Evolutionary conservation across 2,888 invertebrate species (phyloP).

Genomic region (Parasteatoda lunata): DNA sequence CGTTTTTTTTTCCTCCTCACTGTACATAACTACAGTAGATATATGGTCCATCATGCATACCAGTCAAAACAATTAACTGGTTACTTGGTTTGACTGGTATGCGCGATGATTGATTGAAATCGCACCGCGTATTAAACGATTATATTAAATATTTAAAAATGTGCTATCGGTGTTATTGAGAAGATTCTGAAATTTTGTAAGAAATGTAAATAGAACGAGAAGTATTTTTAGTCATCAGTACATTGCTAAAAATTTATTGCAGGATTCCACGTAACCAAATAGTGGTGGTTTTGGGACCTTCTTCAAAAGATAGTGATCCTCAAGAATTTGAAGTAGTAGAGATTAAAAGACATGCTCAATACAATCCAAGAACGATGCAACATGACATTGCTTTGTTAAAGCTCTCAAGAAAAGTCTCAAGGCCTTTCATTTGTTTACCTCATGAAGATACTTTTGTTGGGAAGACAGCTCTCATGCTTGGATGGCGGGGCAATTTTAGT

Average conservation of each 20-base stretch:
- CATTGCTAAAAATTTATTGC: not conserved
- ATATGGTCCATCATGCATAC: too few species aligned
- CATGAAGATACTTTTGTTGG: conserved; percentile 73
- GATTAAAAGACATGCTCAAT: conserved; percentile 56
- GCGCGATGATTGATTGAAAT: too few species aligned
- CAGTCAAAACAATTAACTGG: too few species aligned
- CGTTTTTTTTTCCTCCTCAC: too few species aligned
- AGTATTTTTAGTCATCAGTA: too few species aligned
- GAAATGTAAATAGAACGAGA: too few species aligned
- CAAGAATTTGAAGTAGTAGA: conserved; percentile 42
- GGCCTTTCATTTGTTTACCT: conserved; percentile 71
- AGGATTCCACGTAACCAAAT: conserved; percentile 62
- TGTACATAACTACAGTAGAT: too few species aligned
- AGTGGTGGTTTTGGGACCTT: conserved; percentile 39
- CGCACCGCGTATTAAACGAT: too few species aligned
- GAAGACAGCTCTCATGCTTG: conserved; percentile 78
- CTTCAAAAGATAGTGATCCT: not conserved
- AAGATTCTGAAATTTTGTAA: too few species aligned
- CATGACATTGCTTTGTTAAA: conserved; percentile 84
- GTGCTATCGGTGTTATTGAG: too few species aligned
- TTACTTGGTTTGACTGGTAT: too few species aligned
- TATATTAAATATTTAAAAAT: too few species aligned
- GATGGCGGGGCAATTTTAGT: conserved; percentile 82
- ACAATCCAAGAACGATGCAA: conserved; percentile 45
- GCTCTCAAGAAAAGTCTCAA: conserved; percentile 83